phyloP scores from a whole-genome alignment of 1,140 invertebrate genomes.

The Parapsyche elsis region DNA sequence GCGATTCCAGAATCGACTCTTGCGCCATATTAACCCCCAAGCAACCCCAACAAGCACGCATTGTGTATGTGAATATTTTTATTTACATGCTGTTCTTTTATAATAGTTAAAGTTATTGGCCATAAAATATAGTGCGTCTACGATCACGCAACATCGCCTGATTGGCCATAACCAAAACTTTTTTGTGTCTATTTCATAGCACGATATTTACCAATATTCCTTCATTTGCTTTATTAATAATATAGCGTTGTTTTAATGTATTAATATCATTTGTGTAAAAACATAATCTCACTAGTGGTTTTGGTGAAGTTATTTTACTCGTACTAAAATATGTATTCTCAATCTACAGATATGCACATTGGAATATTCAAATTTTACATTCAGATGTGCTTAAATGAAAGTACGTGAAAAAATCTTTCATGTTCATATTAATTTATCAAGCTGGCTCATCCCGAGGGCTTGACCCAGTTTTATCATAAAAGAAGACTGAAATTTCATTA shows the following conservation, averaged over 20 bases:
- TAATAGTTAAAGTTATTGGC: slow-evolving; percentile 29
- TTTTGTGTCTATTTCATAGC: not conserved
- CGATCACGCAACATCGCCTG: slow-evolving; percentile 48
- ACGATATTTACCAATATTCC: not conserved
- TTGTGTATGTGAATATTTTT: too few species aligned
- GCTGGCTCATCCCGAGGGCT: slow-evolving; percentile 25
- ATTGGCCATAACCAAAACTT: not conserved
- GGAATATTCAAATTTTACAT: not conserved
- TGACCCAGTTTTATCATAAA: slow-evolving; percentile 48
- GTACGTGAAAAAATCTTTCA: not conserved
- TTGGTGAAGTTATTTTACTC: too few species aligned
- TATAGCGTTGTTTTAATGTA: too few species aligned
- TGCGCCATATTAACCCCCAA: not conserved
- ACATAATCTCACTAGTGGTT: too few species aligned
- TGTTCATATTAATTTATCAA: slow-evolving; percentile 50
- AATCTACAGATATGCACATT: not conserved
- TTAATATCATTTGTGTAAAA: too few species aligned
- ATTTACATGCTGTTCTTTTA: not conserved
- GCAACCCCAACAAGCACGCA: not conserved
- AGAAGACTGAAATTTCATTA: slow-evolving; percentile 53
- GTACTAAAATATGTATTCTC: not conserved
- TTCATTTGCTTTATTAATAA: not conserved
- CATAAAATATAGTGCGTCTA: slow-evolving; percentile 34
- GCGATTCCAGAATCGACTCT: slow-evolving; percentile 7
- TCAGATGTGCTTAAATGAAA: not conserved